Base-by-base conservation (phyloP, 2,888 invertebrate species). In the Mimachlamys varia region DNA sequence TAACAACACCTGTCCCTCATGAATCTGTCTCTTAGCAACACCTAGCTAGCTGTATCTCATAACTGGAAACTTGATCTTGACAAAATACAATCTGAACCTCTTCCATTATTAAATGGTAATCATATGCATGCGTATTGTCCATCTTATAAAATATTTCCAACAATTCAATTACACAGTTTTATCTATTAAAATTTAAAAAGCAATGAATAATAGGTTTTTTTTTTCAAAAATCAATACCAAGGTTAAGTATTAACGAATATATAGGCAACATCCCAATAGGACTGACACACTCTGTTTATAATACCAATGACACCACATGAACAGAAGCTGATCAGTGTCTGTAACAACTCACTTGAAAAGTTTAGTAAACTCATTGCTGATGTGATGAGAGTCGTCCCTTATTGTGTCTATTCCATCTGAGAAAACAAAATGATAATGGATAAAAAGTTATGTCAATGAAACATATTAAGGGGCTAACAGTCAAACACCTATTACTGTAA, bases 301-400 rank as follows among this genome's bases (percentile, higher is more conserved):
- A n/a, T n/a, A n/a, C n/a, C n/a, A n/a, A n/a, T n/a, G n/a, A n/a
- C n/a, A n/a, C n/a, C n/a, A 58, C 22, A 58, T n/a, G 4, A 19
- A 58, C n/a, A 58, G 58, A 2, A 58, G 58, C 22, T 58, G 58
- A 22, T 58, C 7, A 58, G 19, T 17, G 58, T 58, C n/a, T n/a
- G n/a, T 58, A 87, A 0, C 7, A 44, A 92, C 94, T 94, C 92
- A 96, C 96, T 94, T 95, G 94, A 96, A 96, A 4, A 98, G 96
- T 94, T 97, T 97, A 89, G 97, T 96, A 94, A 97, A 97, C 95
- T 97, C 97, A 50, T 96, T 96, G 89, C 97, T 97, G 91, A 98
- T 97, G 89, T 97, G 96, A 93, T 97, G 97, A 17, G 97, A 97
- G 92, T 96, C 94, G 49, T 94, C 95, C 92, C 96, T 95, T 49